Evolutionary conservation across 2,113 vertebrate genomes (phyloP).

Genomic region (Arizona elegans): DNA sequence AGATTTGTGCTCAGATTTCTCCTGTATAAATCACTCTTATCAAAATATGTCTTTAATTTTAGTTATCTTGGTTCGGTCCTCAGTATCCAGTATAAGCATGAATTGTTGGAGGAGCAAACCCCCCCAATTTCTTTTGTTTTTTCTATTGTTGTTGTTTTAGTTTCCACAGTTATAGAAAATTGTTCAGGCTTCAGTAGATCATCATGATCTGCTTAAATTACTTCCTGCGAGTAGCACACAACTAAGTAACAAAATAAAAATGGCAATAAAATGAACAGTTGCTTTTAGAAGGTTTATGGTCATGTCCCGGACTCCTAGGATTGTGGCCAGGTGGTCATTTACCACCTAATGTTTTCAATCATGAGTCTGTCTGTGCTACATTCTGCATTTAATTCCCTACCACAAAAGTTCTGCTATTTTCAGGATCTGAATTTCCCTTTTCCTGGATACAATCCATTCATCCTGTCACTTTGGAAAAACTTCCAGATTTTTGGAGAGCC

Average conservation of each 20-base stretch:
- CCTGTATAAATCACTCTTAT: background rate
- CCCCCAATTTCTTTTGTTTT: background rate
- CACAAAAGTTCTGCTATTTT: conserved; percentile 24
- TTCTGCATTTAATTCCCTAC: conserved; percentile 21
- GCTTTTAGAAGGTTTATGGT: background rate
- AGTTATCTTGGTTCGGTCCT: background rate
- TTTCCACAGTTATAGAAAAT: background rate
- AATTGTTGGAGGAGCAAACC: background rate
- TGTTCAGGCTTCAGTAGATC: fast-evolving
- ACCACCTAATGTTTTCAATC: conserved; percentile 37
- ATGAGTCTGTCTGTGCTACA: conserved; percentile 9
- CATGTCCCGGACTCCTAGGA: background rate
- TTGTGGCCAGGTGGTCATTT: conserved; percentile 23
- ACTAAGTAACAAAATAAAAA: background rate
- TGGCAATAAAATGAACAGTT: background rate
- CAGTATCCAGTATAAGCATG: background rate
- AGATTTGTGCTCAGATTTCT: background rate
- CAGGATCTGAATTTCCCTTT: conserved; percentile 17
- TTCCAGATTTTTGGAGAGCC: conserved; percentile 5
- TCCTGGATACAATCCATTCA: conserved; percentile 34
- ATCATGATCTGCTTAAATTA: conserved; percentile 9
- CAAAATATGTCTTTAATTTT: background rate
- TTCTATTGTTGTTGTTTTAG: background rate
- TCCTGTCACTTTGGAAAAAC: conserved; percentile 20
- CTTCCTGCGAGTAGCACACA: background rate